Percentiles rank a stretch among this genome's conserved stretches.
Evolutionary conservation across 2,113 vertebrate genomes (phyloP).

Genomic region (Eptesicus fuscus): DNA sequence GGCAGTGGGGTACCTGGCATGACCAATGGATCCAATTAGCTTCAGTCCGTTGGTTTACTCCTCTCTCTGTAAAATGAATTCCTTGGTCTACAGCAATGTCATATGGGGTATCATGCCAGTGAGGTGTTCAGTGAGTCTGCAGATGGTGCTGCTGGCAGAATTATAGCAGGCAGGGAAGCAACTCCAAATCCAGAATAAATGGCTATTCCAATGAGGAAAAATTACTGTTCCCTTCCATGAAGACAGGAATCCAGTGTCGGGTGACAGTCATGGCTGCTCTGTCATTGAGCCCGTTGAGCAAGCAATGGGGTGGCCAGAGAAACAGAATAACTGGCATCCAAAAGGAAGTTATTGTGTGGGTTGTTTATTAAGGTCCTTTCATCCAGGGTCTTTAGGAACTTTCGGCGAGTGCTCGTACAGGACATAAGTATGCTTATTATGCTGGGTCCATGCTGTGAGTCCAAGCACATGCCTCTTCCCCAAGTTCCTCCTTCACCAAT

Average conservation of each 20-base stretch:
- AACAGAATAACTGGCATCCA: background rate
- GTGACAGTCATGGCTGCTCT: background rate
- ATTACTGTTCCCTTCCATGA: background rate
- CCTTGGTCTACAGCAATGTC: background rate
- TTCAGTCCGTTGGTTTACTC: background rate
- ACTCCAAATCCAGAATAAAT: background rate
- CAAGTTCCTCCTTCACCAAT: background rate
- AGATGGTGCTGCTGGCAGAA: background rate
- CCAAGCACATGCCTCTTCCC: background rate
- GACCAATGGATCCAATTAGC: background rate
- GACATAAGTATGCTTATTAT: background rate
- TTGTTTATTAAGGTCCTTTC: background rate
- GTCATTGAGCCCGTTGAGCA: background rate
- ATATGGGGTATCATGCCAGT: background rate
- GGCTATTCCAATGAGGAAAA: background rate
- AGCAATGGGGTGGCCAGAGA: background rate
- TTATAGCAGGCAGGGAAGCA: background rate
- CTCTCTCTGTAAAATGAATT: background rate
- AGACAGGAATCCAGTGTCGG: background rate
- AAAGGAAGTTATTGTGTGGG: background rate
- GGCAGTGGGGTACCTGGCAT: background rate
- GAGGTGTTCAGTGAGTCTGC: background rate
- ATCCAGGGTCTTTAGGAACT: background rate
- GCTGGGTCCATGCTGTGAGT: background rate
- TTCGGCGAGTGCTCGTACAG: background rate